phyloP scores from a whole-genome alignment of 2,888 invertebrate genomes.

The Lagria hirta region DNA sequence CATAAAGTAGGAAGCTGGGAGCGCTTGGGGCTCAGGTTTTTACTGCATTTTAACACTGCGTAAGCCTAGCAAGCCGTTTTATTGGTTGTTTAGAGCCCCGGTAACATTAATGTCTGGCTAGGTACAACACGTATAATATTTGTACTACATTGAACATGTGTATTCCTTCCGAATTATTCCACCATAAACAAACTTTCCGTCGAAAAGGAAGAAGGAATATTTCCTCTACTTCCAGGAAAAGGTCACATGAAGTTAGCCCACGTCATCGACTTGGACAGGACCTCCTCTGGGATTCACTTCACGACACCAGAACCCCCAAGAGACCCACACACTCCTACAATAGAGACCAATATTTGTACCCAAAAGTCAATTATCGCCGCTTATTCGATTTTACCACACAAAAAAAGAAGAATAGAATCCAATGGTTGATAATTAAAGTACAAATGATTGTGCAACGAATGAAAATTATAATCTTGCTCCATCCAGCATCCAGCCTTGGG shows the following conservation, averaged over 20 bases:
- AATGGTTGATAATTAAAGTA: neutral
- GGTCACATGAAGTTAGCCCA: conserved; percentile 46
- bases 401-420: conserved; percentile 1
- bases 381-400: too few species aligned
- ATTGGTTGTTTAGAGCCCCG: conserved; percentile 50
- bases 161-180: too few species aligned
- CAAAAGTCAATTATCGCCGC: conserved; percentile 43
- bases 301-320: conserved; percentile 43
- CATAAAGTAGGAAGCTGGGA: conserved; percentile 43
- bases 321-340: conserved; percentile 32
- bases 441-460: neutral
- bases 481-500: conserved; percentile 9
- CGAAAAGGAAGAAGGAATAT: too few species aligned
- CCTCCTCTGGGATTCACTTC: conserved; percentile 44
- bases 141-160: too few species aligned
- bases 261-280: conserved; percentile 47
- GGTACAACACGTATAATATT: too few species aligned
- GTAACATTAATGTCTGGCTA: conserved; percentile 46
- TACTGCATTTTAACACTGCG: conserved; percentile 53
- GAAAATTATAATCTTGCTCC: neutral
- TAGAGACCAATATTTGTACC: conserved; percentile 41
- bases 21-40: conserved; percentile 50
- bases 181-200: too few species aligned
- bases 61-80: conserved; percentile 51
- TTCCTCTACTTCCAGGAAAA: too few species aligned